These are phyloP conservation scores for Corythoichthys intestinalis DNA, from an alignment of 2,113 vertebrate species.

Conservation along the genomic window DNA sequence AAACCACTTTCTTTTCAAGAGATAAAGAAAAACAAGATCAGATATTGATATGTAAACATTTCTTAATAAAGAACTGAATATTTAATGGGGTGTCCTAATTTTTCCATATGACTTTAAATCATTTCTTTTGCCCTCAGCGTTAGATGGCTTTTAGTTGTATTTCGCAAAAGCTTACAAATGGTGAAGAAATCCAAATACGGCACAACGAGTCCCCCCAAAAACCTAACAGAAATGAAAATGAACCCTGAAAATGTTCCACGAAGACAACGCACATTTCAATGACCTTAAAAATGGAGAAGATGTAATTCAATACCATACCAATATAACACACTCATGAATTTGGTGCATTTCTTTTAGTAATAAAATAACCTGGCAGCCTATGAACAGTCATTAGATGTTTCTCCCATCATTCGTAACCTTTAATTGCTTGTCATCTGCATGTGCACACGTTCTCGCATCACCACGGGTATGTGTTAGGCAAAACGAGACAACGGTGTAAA, in stretches of 20 bases:
- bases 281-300: constrained; percentile 19
- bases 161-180: constrained; percentile 56
- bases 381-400: constrained; percentile 42
- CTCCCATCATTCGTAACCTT: neutral
- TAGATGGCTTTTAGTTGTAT: constrained; percentile 30
- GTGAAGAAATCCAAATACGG: constrained; percentile 35
- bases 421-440: neutral
- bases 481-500: constrained; percentile 1
- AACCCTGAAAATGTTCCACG: constrained; percentile 30
- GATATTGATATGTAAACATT: no score
- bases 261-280: constrained; percentile 38
- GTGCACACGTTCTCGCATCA: neutral
- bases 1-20: no score
- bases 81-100: no score
- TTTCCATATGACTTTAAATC: neutral
- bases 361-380: constrained; percentile 36
- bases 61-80: no score
- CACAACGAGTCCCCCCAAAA: constrained; percentile 24
- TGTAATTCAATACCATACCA: neutral
- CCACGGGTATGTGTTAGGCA: neutral
- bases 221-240: neutral
- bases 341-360: constrained; percentile 19
- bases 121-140: constrained; percentile 24
- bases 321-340: constrained; percentile 10
- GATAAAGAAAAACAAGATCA: no score